Conservation (phyloP, 2,113 vertebrate genomes). For the Phrynocephalus versicolor region DNA sequence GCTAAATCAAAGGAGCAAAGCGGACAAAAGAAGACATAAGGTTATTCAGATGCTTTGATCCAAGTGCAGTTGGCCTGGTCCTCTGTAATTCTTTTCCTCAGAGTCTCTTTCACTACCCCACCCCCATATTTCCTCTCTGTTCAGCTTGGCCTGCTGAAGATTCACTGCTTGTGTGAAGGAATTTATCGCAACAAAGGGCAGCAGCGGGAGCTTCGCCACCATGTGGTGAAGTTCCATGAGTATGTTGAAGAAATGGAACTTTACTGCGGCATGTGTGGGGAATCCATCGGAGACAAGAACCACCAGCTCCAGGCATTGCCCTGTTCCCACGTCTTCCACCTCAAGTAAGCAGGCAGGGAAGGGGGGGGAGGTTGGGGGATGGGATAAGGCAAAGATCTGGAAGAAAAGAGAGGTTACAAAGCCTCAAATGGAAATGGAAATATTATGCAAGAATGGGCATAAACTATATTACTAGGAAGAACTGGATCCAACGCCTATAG, state of each 20-base stretch:
- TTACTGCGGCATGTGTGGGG: slow-evolving; percentile 98
- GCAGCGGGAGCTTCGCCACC: slow-evolving; percentile 86
- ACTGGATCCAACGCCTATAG: too few relatives aligned
- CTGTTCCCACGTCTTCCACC: slow-evolving; percentile 97
- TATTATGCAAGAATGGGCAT: background rate
- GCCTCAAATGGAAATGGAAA: background rate
- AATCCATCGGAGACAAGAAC: slow-evolving; percentile 96
- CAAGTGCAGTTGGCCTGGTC: background rate
- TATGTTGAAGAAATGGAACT: slow-evolving; percentile 97
- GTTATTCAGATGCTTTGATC: background rate
- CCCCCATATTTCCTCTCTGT: background rate
- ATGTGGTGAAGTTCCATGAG: slow-evolving; percentile 96
- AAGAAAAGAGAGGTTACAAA: background rate
- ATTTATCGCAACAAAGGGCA: slow-evolving; percentile 87
- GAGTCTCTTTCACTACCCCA: background rate
- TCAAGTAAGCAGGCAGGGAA: slow-evolving; percentile 80
- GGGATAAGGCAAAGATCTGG: background rate
- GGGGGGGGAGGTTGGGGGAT: background rate
- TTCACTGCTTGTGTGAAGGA: slow-evolving; percentile 89
- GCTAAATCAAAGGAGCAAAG: background rate
- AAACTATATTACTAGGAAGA: too few relatives aligned
- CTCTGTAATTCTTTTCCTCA: background rate
- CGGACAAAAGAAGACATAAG: background rate
- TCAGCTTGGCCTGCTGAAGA: slow-evolving; percentile 89
- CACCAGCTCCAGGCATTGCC: slow-evolving; percentile 96